phyloP scores from a whole-genome alignment of 2,888 invertebrate species.

The Ephialtes manifestator region DNA sequence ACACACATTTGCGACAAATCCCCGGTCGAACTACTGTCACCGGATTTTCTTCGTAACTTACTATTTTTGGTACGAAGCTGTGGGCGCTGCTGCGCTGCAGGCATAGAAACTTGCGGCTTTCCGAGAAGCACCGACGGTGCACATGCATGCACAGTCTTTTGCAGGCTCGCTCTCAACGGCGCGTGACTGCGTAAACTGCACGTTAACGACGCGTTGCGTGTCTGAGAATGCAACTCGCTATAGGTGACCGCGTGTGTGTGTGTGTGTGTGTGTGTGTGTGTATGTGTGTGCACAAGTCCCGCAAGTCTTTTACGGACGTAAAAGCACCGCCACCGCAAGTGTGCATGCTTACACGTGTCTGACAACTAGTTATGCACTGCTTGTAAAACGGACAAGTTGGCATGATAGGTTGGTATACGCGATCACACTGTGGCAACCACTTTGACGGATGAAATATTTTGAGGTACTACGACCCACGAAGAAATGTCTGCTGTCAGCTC shows the following conservation, averaged over 20 bases:
- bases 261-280: conserved; percentile 7
- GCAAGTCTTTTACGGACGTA: conserved; percentile 29
- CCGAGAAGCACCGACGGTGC: conserved; percentile 55
- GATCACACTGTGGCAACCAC: neutral
- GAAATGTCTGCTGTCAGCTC: neutral
- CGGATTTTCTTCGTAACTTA: conserved; percentile 49
- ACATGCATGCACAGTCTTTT: conserved; percentile 58
- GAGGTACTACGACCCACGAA: neutral
- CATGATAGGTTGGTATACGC: neutral
- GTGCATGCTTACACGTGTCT: conserved; percentile 43
- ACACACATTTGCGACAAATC: conserved; percentile 50
- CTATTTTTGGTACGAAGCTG: conserved; percentile 60
- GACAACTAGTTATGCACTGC: conserved; percentile 34
- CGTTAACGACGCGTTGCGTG: conserved; percentile 78
- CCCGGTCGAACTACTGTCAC: conserved; percentile 43
- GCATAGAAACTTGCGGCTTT: conserved; percentile 55
- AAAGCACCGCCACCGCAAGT: conserved; percentile 30
- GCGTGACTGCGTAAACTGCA: conserved; percentile 82
- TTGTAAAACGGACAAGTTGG: conserved; percentile 60
- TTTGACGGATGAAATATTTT: conserved; percentile 42
- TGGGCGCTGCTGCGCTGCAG: conserved; percentile 6
- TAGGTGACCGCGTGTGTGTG: conserved; percentile 46
- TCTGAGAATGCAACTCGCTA: conserved; percentile 68
- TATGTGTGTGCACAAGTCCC: neutral
- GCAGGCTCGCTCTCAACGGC: conserved; percentile 74